Evolutionary conservation across 2,113 vertebrate species (phyloP).

Genomic region (Hipposideros armiger): DNA sequence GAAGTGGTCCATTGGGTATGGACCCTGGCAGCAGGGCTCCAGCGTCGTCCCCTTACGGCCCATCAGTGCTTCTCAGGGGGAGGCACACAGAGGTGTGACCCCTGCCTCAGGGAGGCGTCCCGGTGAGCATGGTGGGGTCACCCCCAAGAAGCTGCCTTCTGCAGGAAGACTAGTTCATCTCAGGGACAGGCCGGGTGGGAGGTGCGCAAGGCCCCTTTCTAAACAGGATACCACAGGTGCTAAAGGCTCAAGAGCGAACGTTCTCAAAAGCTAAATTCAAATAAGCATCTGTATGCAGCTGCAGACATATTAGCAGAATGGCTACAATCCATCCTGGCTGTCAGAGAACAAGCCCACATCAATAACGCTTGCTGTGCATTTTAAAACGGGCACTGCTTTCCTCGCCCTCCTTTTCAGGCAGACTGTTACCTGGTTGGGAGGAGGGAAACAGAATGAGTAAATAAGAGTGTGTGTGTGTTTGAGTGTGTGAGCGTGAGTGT

Average conservation of each 20-base stretch:
- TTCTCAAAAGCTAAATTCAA: background rate
- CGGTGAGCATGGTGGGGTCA: too few relatives aligned
- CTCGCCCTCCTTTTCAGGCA: background rate
- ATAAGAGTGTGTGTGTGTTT: rapidly evolving
- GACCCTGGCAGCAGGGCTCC: too few relatives aligned
- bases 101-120: too few relatives aligned
- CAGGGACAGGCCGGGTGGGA: background rate
- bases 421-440: background rate
- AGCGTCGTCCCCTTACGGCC: too few relatives aligned
- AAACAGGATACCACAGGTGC: background rate
- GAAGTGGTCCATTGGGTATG: too few relatives aligned
- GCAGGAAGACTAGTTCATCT: too few relatives aligned
- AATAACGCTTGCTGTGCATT: background rate
- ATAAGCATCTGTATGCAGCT: background rate
- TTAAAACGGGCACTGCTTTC: too few relatives aligned
- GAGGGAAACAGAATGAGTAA: background rate
- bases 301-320: background rate
- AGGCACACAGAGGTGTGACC: too few relatives aligned
- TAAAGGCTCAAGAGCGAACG: background rate
- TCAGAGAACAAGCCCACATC: background rate
- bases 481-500: background rate
- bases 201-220: rapidly evolving
- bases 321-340: background rate
- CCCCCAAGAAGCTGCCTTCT: too few relatives aligned
- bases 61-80: too few relatives aligned